Conservation (phyloP, 2,113 vertebrate genomes). For the Colinus virginianus region DNA sequence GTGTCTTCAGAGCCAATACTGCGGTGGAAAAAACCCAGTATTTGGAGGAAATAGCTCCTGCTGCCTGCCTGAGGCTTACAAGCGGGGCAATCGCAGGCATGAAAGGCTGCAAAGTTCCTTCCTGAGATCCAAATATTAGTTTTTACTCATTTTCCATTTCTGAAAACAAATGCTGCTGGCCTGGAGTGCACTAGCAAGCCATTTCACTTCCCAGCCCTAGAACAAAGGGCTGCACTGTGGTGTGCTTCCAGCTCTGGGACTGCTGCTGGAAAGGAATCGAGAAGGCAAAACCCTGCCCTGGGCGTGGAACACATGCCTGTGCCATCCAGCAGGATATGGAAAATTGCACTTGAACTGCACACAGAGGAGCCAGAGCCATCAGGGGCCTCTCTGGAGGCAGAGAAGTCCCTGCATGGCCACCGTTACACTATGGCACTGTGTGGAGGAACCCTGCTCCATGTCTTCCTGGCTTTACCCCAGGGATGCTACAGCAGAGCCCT, state of each 20-base stretch:
- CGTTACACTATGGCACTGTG: neutral
- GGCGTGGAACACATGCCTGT: neutral
- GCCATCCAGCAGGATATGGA: neutral
- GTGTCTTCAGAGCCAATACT: neutral
- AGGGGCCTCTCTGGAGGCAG: fast-evolving
- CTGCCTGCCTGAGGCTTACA: neutral
- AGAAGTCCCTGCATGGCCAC: too few relatives aligned
- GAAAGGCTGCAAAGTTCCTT: neutral
- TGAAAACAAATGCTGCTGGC: neutral
- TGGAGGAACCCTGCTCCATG: neutral
- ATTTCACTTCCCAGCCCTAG: neutral
- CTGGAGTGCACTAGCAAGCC: neutral
- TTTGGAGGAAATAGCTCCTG: slow-evolving; percentile 28
- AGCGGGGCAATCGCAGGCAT: neutral
- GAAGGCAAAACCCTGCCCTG: neutral
- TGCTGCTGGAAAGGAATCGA: fast-evolving
- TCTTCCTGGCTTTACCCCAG: neutral
- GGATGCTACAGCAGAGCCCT: neutral
- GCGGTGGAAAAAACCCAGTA: neutral
- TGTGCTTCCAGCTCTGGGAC: neutral
- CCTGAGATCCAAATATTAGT: neutral
- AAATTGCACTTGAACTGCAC: neutral
- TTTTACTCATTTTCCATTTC: neutral
- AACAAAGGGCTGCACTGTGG: neutral
- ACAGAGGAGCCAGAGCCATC: fast-evolving